Evolutionary conservation across 1,140 invertebrate species (phyloP).

Genomic region (Pollicipes pollicipes): DNA sequence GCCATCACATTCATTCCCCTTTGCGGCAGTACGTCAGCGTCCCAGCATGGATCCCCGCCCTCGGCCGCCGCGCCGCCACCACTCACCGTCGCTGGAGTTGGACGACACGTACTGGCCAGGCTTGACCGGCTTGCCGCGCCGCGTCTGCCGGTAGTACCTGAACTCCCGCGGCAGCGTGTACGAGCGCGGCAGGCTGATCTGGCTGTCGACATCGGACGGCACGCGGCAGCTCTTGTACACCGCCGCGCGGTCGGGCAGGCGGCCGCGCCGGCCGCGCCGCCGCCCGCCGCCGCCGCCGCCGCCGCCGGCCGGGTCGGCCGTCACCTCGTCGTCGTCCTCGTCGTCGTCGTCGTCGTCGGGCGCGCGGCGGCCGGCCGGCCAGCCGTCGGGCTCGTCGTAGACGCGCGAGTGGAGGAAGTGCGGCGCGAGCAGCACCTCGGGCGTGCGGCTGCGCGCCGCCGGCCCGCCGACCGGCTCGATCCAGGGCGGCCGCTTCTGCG

Average conservation of each 20-base stretch:
- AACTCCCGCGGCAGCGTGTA: constrained; percentile 69
- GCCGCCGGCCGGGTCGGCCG: constrained; percentile 15
- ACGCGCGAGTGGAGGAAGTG: constrained; percentile 37
- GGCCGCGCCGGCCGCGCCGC: constrained; percentile 13
- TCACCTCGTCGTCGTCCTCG: constrained; percentile 18
- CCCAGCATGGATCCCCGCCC: no score
- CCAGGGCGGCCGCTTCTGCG: constrained; percentile 35
- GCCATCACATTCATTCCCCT: no score
- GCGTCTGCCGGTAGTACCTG: constrained; percentile 50
- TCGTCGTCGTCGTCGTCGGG: constrained; percentile 19
- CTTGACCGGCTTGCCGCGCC: constrained; percentile 32
- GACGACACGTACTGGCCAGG: constrained; percentile 51
- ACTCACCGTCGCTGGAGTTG: constrained; percentile 61
- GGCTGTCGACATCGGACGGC: constrained; percentile 52
- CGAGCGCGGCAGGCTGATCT: constrained; percentile 56
- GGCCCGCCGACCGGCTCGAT: constrained; percentile 26
- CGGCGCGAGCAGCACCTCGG: constrained; percentile 55
- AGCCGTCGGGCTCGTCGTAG: constrained; percentile 26
- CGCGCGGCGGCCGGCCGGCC: constrained; percentile 22
- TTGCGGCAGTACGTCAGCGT: no score
- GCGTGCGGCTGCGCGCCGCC: constrained; percentile 38
- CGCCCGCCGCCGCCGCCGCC: constrained; percentile 11
- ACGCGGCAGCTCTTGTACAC: constrained; percentile 36
- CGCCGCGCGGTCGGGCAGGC: constrained; percentile 21
- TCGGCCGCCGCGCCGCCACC: no score